A percentile compares a stretch with the other conserved stretches of the same genome.
Evolutionary conservation across 2,888 invertebrate genomes (phyloP).

Genomic region (Pyrrhia umbra): DNA sequence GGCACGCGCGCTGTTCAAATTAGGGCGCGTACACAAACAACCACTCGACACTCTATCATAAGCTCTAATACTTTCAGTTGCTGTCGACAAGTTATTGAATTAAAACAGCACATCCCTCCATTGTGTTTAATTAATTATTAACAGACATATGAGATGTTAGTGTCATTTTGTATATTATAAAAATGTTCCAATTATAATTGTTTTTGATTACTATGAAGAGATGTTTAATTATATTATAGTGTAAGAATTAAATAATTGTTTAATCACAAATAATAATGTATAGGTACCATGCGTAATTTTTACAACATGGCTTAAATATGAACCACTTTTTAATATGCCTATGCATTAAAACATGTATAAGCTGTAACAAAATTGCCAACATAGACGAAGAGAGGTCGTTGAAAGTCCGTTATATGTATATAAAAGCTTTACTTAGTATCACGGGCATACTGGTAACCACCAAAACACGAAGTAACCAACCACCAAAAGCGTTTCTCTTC

Average conservation of each 20-base stretch:
- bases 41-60: constrained; percentile 63
- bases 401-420: neutral
- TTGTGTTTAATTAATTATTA: constrained; percentile 52
- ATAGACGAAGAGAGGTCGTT: neutral
- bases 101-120: constrained; percentile 58
- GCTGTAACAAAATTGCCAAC: neutral
- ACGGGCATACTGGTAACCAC: constrained; percentile 20
- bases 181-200: too few relatives aligned
- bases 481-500: constrained; percentile 31
- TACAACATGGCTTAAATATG: too few relatives aligned
- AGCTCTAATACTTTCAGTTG: constrained; percentile 59
- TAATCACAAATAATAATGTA: too few relatives aligned
- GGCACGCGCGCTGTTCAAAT: constrained; percentile 60
- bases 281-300: too few relatives aligned
- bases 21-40: constrained; percentile 68
- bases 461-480: constrained; percentile 39
- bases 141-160: constrained; percentile 24
- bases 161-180: neutral
- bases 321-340: too few relatives aligned
- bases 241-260: too few relatives aligned
- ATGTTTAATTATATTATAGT: too few relatives aligned
- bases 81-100: constrained; percentile 67
- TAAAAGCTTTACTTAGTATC: neutral
- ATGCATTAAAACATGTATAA: too few relatives aligned
- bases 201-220: too few relatives aligned